Evolutionary conservation across 2,113 vertebrate genomes (phyloP), one percentile per base, ranked within the genome.

Genomic region (Thamnaconus septentrionalis): DNA sequence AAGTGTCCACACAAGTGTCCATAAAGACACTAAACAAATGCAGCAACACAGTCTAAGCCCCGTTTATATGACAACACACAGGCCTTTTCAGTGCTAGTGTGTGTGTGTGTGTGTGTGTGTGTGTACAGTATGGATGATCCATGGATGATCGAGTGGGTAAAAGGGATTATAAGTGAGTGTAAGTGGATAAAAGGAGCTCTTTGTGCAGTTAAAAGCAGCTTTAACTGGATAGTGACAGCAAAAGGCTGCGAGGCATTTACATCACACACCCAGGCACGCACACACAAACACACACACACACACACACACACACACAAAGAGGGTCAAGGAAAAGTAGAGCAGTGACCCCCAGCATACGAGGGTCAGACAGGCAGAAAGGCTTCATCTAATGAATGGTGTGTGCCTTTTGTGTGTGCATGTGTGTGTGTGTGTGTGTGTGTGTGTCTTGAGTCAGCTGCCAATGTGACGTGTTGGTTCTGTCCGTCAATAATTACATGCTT

Each of bases 151-250:
- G 69, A 71, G 78, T 72, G 78, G 67, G 68, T 65, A 75, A 86
- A 88, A 90, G 80, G 80, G 86, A 90, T 90, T 86, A 85, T 66
- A 52, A 78, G 69, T 73, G 74, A 78, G 73, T 64, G 66, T 83
- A 81, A 83, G 73, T 78, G 82, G 83, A 86, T 84, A 77, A 90
- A 81, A 75, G 81, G 80, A 31, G 44, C 47, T 55, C 72, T 87
- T 82, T 89, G 83, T 87, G 74, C 53, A 6, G 45, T 75, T 83
- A 80, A 85, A 79, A 84, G 81, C 56, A 79, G 84, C 76, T 79
- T 80, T 84, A 80, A 78, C 68, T 69, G 75, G 78, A 66, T 71
- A 72, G 66, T 64, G 66, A 78, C 58, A 63, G 62, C 49, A 75
- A 62, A 85, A 61, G 52, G 79, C 81, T 71, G 63, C 72, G 41